These are phyloP conservation scores for Leucoma salicis DNA, from an alignment of 2,888 invertebrate species.

Conservation along the genomic window DNA sequence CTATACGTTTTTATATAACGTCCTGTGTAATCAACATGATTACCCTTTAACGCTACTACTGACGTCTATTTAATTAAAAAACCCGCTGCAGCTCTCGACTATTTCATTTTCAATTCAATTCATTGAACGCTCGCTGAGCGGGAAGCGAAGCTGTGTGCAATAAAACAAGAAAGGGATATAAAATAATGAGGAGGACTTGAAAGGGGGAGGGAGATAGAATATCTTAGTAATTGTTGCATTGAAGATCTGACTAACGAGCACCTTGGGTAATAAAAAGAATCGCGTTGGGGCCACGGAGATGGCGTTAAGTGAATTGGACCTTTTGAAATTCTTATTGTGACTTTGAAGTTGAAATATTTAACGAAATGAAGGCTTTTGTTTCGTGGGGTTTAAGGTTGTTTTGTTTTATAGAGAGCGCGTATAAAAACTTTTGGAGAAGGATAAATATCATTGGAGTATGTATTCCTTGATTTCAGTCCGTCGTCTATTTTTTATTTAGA, in stretches of 20 bases:
- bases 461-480: too few species aligned
- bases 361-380: constrained; percentile 9
- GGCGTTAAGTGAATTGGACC: constrained; percentile 21
- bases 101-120: constrained; percentile 24
- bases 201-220: constrained; percentile 42
- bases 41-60: constrained; percentile 13
- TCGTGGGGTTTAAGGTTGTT: constrained; percentile 3
- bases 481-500: too few species aligned
- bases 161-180: constrained; percentile 34
- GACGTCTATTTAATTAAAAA: constrained; percentile 9
- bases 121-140: constrained; percentile 31
- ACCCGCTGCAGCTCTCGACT: constrained; percentile 5
- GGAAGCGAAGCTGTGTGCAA: constrained; percentile 23
- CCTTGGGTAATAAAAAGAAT: constrained; percentile 36
- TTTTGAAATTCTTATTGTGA: constrained; percentile 15
- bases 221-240: constrained; percentile 62
- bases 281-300: constrained; percentile 22
- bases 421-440: too few species aligned
- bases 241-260: constrained; percentile 59
- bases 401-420: background rate
- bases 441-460: too few species aligned
- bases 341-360: constrained; percentile 13
- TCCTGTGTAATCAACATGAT: constrained; percentile 34
- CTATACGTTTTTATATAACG: constrained; percentile 27
- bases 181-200: constrained; percentile 31